Conservation (phyloP, 2,888 invertebrate genomes). For the Rhamnusium bicolor region DNA sequence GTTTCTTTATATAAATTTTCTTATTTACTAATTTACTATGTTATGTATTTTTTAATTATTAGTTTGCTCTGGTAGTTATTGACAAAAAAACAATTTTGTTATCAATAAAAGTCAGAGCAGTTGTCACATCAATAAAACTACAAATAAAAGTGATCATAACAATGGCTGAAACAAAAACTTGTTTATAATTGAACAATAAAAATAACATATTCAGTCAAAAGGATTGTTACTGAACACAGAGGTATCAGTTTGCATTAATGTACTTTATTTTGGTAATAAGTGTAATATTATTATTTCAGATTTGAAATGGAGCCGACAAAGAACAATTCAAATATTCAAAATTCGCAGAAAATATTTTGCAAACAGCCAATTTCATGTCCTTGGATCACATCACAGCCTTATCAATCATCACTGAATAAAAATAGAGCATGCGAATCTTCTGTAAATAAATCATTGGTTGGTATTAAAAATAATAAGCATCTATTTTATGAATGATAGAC, state of each 20-base stretch:
- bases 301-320: slow-evolving; percentile 49
- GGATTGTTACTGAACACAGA: slow-evolving; percentile 23
- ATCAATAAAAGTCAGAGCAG: background rate
- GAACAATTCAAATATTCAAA: slow-evolving; percentile 39
- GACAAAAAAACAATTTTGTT: slow-evolving; percentile 5
- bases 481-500: background rate
- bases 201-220: background rate
- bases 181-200: slow-evolving; percentile 25
- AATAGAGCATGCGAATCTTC: slow-evolving; percentile 52
- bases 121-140: background rate
- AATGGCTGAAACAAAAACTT: slow-evolving; percentile 31
- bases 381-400: slow-evolving; percentile 60
- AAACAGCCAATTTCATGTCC: slow-evolving; percentile 60
- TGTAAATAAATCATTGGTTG: slow-evolving; percentile 34
- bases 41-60: background rate
- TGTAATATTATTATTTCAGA: slow-evolving; percentile 15
- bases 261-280: background rate
- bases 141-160: slow-evolving; percentile 21
- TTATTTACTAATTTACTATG: no score
- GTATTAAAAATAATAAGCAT: slow-evolving; percentile 29
- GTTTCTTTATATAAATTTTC: no score
- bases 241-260: background rate
- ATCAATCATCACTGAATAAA: slow-evolving; percentile 58
- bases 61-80: background rate
- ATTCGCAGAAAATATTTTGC: slow-evolving; percentile 45